These are phyloP conservation scores for Atherinomorus stipes DNA, from an alignment of 2,113 vertebrate genomes.

Conservation along the genomic window DNA sequence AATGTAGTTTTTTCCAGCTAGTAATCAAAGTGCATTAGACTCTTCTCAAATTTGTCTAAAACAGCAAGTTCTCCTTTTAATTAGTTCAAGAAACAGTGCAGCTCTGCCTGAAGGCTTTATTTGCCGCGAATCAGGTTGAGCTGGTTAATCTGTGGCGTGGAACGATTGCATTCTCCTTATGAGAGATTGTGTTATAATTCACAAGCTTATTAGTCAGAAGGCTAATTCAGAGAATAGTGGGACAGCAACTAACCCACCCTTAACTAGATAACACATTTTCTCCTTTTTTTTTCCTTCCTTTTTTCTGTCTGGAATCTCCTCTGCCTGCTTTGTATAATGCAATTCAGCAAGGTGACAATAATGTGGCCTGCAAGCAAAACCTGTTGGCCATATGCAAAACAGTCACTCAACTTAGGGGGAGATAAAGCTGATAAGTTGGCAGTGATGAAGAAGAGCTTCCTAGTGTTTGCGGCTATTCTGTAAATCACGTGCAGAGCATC, in stretches of 20 bases:
- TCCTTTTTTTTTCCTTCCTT: slow-evolving; percentile 8
- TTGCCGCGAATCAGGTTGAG: slow-evolving; percentile 57
- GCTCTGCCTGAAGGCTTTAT: slow-evolving; percentile 60
- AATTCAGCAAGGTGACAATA: slow-evolving; percentile 82
- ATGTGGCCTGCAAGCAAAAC: slow-evolving; percentile 73
- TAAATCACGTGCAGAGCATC: slow-evolving; percentile 46
- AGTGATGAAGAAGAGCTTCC: slow-evolving; percentile 27
- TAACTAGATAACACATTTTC: slow-evolving; percentile 23
- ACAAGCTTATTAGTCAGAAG: slow-evolving; percentile 40
- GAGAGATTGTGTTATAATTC: slow-evolving; percentile 32
- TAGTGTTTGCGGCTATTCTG: slow-evolving; percentile 34
- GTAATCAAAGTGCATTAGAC: slow-evolving; percentile 45
- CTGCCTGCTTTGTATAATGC: slow-evolving; percentile 65
- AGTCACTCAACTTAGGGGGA: slow-evolving; percentile 9
- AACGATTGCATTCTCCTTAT: slow-evolving; percentile 24
- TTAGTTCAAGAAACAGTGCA: slow-evolving; percentile 63
- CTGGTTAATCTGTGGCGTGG: slow-evolving; percentile 55
- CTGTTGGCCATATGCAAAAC: slow-evolving; percentile 74
- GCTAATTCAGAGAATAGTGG: slow-evolving; percentile 49
- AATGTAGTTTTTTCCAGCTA: slow-evolving; percentile 33
- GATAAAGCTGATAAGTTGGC: slow-evolving; percentile 49
- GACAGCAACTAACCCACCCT: slow-evolving; percentile 38
- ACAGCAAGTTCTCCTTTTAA: slow-evolving; percentile 69
- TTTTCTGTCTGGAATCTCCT: slow-evolving; percentile 30
- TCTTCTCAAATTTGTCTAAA: slow-evolving; percentile 51